Base-by-base conservation (phyloP, 2,113 vertebrate genomes). In the Delphinus delphis region DNA sequence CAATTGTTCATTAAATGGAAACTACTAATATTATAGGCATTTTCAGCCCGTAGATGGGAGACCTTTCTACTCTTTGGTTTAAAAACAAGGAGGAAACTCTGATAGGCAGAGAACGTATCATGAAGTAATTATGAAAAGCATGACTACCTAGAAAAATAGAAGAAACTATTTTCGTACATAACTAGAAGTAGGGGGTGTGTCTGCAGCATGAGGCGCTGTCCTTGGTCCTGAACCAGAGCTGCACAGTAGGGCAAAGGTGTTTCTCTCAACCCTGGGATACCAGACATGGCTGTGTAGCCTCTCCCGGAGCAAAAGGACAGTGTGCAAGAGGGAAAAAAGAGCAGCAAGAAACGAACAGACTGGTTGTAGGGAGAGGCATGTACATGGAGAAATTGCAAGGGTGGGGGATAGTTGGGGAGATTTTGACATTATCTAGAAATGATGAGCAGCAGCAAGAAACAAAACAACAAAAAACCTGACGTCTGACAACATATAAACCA, bases 181-280 rank as follows among this genome's bases (percentile, higher is more conserved):
- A 55, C 58, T 44, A 25, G 31, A 33, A 21, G 67, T 7, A 28
- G 53, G 62, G 33, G 0, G 33, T 0, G 47, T 21, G 13, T n/a
- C 58, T 11, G 31, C 0, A 20, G 36, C 1, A 1, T 0, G 0
- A 0, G 68, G 0, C 1, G 67, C 97, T 98, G 95, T 97, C 98
- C 96, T 0, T 55, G 97, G 98, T 98, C 1, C 98, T 98, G 98
- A 98, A 89, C 1, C 82, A 10, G 68, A 3, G 6, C 23, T 15
- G 8, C 33, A 28, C 28, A 74, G 79, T 74, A 81, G 74, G 63
- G 8, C 79, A 5, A 31, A 33, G 20, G 11, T 20, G 44, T 28
- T 28, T 70, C 38, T 93, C 73, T 68, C 12, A 10, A 6, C 6
- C 36, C 3, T 23, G 11, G 58, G 10, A 21, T 4, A 31, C n/a